Conservation (phyloP, 2,888 invertebrate genomes). For the Drepanosiphum platanoidis region DNA sequence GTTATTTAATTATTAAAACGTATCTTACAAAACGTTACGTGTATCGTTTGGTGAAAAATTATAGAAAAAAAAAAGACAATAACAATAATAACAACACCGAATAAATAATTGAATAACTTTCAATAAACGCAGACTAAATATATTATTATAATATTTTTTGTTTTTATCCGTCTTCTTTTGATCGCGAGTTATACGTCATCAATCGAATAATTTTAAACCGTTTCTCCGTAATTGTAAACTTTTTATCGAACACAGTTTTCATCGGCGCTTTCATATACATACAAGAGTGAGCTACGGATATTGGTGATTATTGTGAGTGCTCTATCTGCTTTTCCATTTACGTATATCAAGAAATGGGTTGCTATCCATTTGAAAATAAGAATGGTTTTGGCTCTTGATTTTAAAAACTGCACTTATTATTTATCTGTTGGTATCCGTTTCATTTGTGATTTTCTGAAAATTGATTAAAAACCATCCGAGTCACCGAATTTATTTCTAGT, state of each 20-base stretch:
- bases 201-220: not conserved
- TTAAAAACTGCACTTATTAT: not conserved
- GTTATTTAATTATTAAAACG: too few species aligned
- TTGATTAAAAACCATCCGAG: not conserved
- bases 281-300: not conserved
- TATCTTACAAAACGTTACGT: too few species aligned
- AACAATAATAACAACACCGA: too few species aligned
- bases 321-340: not conserved
- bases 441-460: not conserved
- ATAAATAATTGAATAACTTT: too few species aligned
- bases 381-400: not conserved
- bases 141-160: too few species aligned
- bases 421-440: not conserved
- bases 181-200: too few species aligned
- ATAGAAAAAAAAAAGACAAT: too few species aligned
- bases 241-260: not conserved
- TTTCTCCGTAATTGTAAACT: not conserved
- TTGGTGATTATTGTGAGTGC: slow-evolving; percentile 1
- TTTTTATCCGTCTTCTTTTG: too few species aligned
- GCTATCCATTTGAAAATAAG: not conserved
- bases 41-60: too few species aligned
- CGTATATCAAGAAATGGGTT: not conserved
- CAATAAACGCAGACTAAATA: too few species aligned
- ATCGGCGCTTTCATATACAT: not conserved
- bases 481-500: not conserved